Evolutionary conservation across 2,797 vertebrate genomes (phyloP).

Genomic region (Carapus acus): DNA sequence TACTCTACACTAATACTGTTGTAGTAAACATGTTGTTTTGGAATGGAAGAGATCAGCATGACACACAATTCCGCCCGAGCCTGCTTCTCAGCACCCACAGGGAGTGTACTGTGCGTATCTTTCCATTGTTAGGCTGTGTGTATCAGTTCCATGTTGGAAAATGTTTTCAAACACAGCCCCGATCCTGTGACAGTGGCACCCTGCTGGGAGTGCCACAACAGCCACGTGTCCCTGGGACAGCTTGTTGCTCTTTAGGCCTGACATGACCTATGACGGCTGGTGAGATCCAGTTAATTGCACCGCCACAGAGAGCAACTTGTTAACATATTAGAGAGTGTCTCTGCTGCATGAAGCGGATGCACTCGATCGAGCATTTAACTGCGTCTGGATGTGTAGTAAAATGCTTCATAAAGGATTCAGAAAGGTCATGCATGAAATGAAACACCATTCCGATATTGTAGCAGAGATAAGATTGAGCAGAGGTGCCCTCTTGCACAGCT

Average conservation of each 20-base stretch:
- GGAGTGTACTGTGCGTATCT: constrained; percentile 13
- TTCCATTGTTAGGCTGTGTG: constrained; percentile 35
- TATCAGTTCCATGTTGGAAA: constrained; percentile 26
- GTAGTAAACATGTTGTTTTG: background rate
- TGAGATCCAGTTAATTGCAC: background rate
- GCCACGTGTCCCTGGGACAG: background rate
- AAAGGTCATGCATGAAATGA: too few relatives aligned
- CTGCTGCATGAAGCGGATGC: constrained; percentile 15
- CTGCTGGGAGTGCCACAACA: constrained; percentile 27
- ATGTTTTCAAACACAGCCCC: constrained; percentile 31
- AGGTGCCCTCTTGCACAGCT: constrained; percentile 30
- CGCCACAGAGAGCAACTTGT: constrained; percentile 23
- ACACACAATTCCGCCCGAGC: background rate
- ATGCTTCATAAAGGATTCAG: too few relatives aligned
- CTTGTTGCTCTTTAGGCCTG: background rate
- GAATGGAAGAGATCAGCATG: background rate
- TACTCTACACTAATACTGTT: too few relatives aligned
- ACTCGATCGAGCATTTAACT: too few relatives aligned
- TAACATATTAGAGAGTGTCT: constrained; percentile 30
- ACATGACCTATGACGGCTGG: background rate
- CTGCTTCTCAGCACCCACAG: constrained; percentile 10
- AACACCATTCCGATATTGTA: too few relatives aligned
- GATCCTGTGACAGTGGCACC: constrained; percentile 15
- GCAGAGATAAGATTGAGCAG: constrained; percentile 21
- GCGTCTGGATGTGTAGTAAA: too few relatives aligned